Base-by-base conservation (phyloP, 1,140 invertebrate genomes). In the Zaprionus vittiger region DNA sequence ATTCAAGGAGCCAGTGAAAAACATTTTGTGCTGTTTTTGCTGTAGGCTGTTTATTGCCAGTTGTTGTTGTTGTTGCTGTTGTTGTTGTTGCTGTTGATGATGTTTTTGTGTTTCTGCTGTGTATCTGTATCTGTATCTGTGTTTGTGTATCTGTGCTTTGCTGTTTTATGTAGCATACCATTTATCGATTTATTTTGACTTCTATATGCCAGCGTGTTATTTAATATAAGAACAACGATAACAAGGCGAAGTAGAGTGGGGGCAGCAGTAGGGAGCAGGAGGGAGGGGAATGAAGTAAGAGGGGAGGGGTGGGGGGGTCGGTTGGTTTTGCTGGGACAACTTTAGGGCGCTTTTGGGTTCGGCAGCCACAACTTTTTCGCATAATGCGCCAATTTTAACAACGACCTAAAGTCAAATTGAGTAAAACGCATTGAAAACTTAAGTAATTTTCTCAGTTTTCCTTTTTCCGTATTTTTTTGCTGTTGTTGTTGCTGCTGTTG, bases 141-240 rank as follows among this genome's bases (percentile, higher is more conserved):
- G 34, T 47, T 7, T 73, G 34, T 59, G 26, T 69, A n/a, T 74
- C 38, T 69, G 59, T 55, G 73, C 41, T 17, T 1, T 22, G 47
- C 59, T 69, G 65, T 44, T 68, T 75, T 76, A 71, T 79, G 66
- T 79, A 76, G 77, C 66, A 71, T 86, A 85, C 64, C 72, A 91
- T 80, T 76, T 90, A 90, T 90, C 86, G 85, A 91, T 90, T 90
- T 91, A 85, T 90, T 90, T 90, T 91, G 86, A 85, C 86, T 90
- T 91, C 77, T 70, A 84, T 74, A 77, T 80, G 70, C 67, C 62
- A 64, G 34, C 79, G 71, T 79, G 75, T 83, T 89, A 84, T 89
- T 89, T 84, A 89, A 89, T 89, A 89, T 84, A 90, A 90, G 73
- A 78, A 78, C 55, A 78, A 80, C 75, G 52, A 80, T 71, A 80